phyloP scores from a whole-genome alignment of 1,140 invertebrate species.

The Drosophila bipectinata region DNA sequence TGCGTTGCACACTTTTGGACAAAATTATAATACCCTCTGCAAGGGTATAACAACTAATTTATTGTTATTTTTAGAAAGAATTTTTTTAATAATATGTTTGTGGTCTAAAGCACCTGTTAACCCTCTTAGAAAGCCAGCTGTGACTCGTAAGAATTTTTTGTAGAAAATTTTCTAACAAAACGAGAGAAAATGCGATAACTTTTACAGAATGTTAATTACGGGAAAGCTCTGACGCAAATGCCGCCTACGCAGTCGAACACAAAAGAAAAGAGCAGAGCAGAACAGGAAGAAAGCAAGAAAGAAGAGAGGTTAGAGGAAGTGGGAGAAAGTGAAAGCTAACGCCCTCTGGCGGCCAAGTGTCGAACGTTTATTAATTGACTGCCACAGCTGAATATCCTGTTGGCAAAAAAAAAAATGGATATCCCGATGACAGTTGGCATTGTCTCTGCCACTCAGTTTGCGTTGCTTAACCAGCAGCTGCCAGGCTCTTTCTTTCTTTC shows the following conservation, averaged over 20 bases:
- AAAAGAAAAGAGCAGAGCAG: neutral
- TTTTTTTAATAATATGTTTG: conserved; percentile 19
- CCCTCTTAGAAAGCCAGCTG: conserved; percentile 5
- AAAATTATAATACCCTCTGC: too few relatives aligned
- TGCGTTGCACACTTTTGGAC: too few relatives aligned
- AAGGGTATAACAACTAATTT: too few relatives aligned
- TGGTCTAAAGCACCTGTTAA: conserved; percentile 27
- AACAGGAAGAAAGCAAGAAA: neutral
- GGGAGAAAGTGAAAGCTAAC: conserved; percentile 45
- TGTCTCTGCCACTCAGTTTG: conserved; percentile 31
- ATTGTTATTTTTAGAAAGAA: conserved; percentile 1
- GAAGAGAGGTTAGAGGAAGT: neutral
- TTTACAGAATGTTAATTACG: conserved; percentile 56
- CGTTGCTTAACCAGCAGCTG: conserved; percentile 27
- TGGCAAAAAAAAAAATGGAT: conserved; percentile 18
- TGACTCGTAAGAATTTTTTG: conserved; percentile 3
- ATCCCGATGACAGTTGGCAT: conserved; percentile 45
- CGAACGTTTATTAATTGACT: conserved; percentile 71
- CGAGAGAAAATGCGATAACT: conserved; percentile 19
- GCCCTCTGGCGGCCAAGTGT: conserved; percentile 52
- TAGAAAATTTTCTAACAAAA: conserved; percentile 10
- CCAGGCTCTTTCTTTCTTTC: neutral
- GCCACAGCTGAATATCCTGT: conserved; percentile 56
- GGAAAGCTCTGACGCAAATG: conserved; percentile 53
- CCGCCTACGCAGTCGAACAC: conserved; percentile 31